Evolutionary conservation across 1,140 invertebrate genomes (phyloP).

Genomic region (Pararge aegeria): DNA sequence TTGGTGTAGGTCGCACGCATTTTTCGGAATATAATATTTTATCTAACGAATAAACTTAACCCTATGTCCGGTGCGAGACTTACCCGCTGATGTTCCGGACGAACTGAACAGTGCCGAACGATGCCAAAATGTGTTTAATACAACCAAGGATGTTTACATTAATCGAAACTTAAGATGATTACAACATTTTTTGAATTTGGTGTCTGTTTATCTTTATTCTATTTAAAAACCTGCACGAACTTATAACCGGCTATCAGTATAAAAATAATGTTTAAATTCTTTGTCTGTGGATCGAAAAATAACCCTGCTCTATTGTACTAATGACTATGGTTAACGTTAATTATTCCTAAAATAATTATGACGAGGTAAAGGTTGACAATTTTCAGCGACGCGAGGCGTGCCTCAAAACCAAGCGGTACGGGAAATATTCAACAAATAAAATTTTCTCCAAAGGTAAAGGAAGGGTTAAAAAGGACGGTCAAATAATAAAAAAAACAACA

Average conservation of each 20-base stretch:
- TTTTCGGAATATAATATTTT: slow-evolving; percentile 68
- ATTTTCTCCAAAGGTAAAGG: slow-evolving; percentile 48
- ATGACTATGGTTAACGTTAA: slow-evolving; percentile 77
- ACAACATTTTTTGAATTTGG: slow-evolving; percentile 67
- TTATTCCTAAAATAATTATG: slow-evolving; percentile 77
- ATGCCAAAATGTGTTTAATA: slow-evolving; percentile 64
- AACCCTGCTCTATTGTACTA: slow-evolving; percentile 79
- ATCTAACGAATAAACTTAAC: slow-evolving; percentile 77
- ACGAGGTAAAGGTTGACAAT: slow-evolving; percentile 77
- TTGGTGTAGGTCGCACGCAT: slow-evolving; percentile 47
- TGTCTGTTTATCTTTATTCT: slow-evolving; percentile 58
- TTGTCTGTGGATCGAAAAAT: slow-evolving; percentile 78
- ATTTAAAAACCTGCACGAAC: slow-evolving; percentile 75
- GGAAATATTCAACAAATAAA: slow-evolving; percentile 46
- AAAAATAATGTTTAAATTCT: slow-evolving; percentile 76
- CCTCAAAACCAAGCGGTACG: slow-evolving; percentile 51
- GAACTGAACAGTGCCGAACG: slow-evolving; percentile 64
- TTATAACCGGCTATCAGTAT: slow-evolving; percentile 77
- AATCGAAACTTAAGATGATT: slow-evolving; percentile 67
- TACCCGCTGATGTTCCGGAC: slow-evolving; percentile 46
- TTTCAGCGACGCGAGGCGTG: slow-evolving; percentile 53
- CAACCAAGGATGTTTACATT: slow-evolving; percentile 71
- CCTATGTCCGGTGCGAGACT: slow-evolving; percentile 57
- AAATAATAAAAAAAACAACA: slow-evolving; percentile 73
- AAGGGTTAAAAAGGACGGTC: slow-evolving; percentile 38